Percentiles rank a stretch among this genome's conserved stretches.
phyloP scores from a whole-genome alignment of 2,888 invertebrate species.

The Phortica okadai region DNA sequence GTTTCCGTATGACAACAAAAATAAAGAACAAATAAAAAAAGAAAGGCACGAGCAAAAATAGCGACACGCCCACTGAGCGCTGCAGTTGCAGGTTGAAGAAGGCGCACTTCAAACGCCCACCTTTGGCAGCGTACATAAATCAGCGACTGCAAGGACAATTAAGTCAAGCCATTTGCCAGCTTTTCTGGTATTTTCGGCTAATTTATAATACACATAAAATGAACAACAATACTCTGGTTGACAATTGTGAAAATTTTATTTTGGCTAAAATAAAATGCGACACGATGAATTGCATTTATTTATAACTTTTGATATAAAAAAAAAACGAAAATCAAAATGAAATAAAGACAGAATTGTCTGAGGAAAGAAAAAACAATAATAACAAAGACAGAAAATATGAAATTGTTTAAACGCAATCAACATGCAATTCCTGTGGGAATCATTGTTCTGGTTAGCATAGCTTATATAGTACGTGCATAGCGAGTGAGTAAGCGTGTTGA shows the following conservation, averaged over 20 bases:
- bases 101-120: not conserved
- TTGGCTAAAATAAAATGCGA: constrained; percentile 17
- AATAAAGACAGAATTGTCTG: not conserved
- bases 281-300: constrained; percentile 16
- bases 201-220: not conserved
- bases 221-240: not conserved
- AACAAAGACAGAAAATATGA: not conserved
- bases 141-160: constrained; percentile 12
- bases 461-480: not conserved
- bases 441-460: constrained; percentile 7
- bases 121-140: constrained; percentile 18
- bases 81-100: not conserved
- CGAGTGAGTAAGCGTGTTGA: not conserved
- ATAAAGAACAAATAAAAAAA: not conserved
- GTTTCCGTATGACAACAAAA: not conserved
- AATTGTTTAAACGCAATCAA: constrained; percentile 14
- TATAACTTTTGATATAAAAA: constrained; percentile 16
- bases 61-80: not conserved
- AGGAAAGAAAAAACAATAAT: not conserved
- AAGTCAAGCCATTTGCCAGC: not conserved
- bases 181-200: not conserved
- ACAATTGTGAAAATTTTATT: constrained; percentile 2
- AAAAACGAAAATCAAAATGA: not conserved
- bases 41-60: not conserved
- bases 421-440: constrained; percentile 19